Base-by-base conservation (phyloP, 2,888 invertebrate species). In the Metalampra italica region DNA sequence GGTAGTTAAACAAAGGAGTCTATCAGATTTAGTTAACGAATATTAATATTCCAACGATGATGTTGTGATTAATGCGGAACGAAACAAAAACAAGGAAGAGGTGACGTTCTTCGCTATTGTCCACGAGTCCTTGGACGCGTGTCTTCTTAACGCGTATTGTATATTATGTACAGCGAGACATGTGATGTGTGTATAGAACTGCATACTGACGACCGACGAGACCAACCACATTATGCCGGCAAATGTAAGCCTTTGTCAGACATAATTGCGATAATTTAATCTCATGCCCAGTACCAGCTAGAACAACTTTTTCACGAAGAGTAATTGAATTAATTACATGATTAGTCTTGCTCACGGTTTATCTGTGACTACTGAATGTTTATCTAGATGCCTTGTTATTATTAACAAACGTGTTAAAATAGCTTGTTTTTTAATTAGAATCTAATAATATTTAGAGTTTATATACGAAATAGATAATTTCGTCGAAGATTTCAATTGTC, bases 31-130 rank as follows among this genome's bases (percentile, higher is more conserved):
- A 64, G 70, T 63, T 68, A 71, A 68, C 64, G 60, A 70, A 71
- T 75, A 85, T 87, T 86, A 84, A 82, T 83, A 86, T 88, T 86
- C 87, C 69, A 76, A 68, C 66, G 69, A 71, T 71, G 84, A 69
- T 68, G 66, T 62, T 62, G 60, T 68, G 72, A 70, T 75, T 73
- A 69, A 79, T 72, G 72, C 75, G 79, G 82, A 78, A 82, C 71
- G 67, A 69, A 72, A 81, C 79, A 80, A 79, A 78, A 78, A 84
- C 82, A 76, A 80, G 88, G 88, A 88, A 88, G 84, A 74, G 59
- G 61, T 57, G 68, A 71, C 66, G 66, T 54, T 68, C 59, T 63
- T 58, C 63, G 70, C 71, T 22, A 78, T 82, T 86, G 83, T 86
- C 82, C 78, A 64, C 62, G 58, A 65, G 80, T 79, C 87, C 85